These are phyloP conservation scores for Falco concolor DNA, from an alignment of 2,797 vertebrate species.

Conservation along the genomic window DNA sequence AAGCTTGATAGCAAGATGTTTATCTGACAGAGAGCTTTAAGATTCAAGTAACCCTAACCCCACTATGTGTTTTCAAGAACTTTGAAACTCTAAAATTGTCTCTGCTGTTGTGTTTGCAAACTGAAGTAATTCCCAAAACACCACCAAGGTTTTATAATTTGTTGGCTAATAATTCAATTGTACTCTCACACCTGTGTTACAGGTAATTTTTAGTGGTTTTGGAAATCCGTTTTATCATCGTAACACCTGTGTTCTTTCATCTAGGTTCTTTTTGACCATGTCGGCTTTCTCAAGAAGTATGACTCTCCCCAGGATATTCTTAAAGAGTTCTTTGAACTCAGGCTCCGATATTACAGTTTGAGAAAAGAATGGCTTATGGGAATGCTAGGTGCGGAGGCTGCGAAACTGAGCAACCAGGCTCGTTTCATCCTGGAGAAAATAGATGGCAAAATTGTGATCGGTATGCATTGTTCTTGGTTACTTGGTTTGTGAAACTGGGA, in stretches of 20 bases:
- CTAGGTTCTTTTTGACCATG: conserved; percentile 95
- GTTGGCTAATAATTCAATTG: neutral
- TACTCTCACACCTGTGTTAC: neutral
- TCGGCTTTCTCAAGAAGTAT: conserved; percentile 92
- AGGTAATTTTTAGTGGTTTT: neutral
- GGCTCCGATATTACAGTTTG: conserved; percentile 88
- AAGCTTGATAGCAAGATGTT: neutral
- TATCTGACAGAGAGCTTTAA: neutral
- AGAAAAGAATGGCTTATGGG: conserved; percentile 95
- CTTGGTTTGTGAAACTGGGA: neutral
- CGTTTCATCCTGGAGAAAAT: conserved; percentile 99
- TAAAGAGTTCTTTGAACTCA: conserved; percentile 89
- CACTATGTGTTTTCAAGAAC: neutral
- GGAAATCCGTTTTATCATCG: neutral
- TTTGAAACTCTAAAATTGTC: neutral
- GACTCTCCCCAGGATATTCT: conserved; percentile 86
- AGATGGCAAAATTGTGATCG: conserved; percentile 90
- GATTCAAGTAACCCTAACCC: neutral
- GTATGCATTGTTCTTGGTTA: conserved; percentile 67
- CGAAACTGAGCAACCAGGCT: conserved; percentile 92
- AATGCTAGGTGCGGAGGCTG: conserved; percentile 88
- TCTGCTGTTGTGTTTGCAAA: neutral
- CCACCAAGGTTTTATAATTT: neutral
- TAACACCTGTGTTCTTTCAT: neutral
- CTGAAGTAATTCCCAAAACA: neutral